phyloP scores from a whole-genome alignment of 2,797 vertebrate species.

The Holocentrus rufus region DNA sequence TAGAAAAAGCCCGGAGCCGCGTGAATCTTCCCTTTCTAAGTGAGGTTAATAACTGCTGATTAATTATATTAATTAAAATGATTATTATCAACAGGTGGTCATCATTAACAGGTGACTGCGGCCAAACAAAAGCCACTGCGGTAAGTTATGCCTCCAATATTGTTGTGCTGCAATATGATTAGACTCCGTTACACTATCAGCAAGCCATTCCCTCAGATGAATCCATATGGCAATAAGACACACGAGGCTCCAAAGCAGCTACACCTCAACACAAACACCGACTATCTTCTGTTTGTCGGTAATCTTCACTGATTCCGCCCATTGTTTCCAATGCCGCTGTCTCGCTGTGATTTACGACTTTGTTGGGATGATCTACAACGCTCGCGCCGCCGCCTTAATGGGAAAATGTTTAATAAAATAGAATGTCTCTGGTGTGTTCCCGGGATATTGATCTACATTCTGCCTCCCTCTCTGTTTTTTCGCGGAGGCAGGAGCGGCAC shows the following conservation, averaged over 20 bases:
- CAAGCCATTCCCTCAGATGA: constrained; percentile 21
- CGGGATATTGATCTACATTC: constrained; percentile 78
- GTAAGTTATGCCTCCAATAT: neutral
- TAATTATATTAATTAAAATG: no score
- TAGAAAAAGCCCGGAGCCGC: no score
- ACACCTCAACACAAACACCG: constrained; percentile 16
- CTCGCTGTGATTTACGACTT: constrained; percentile 79
- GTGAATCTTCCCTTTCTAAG: no score
- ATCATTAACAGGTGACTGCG: constrained; percentile 1
- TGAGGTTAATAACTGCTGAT: no score
- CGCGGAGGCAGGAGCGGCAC: constrained; percentile 57
- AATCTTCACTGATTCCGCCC: constrained; percentile 70
- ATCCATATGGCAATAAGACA: constrained; percentile 47
- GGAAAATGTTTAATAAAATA: constrained; percentile 84
- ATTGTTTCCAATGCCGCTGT: constrained; percentile 68
- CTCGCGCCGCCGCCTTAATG: constrained; percentile 73
- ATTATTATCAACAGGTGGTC: no score
- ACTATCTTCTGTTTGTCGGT: constrained; percentile 63
- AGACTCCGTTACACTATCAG: constrained; percentile 1
- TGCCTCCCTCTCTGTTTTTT: constrained; percentile 72
- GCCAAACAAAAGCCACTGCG: no score
- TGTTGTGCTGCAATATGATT: neutral
- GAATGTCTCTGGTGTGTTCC: constrained; percentile 78
- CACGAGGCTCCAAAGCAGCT: constrained; percentile 34
- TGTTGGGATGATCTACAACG: constrained; percentile 77